Evolutionary conservation across 1,140 invertebrate genomes (phyloP).

Genomic region (Bathynomus jamesi): DNA sequence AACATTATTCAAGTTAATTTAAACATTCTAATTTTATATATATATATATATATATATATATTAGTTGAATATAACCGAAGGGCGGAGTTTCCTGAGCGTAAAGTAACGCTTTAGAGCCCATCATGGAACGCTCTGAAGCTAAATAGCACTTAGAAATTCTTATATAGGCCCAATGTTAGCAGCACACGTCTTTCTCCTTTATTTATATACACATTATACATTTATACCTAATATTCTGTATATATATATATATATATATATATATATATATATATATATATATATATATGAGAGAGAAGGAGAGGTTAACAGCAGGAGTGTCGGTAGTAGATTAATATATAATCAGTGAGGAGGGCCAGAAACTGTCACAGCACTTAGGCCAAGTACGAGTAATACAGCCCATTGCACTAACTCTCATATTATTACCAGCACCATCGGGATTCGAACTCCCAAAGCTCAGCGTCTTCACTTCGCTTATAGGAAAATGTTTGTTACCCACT

Average conservation of each 20-base stretch:
- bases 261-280: background rate
- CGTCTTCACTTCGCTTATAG: no score
- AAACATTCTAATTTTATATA: background rate
- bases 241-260: conserved; percentile 3
- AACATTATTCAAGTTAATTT: no score
- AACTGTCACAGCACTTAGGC: no score
- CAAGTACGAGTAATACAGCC: no score
- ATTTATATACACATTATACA: background rate
- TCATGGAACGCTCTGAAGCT: background rate
- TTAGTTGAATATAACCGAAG: background rate
- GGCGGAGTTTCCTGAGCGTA: background rate
- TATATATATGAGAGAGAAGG: background rate
- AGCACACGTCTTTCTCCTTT: background rate
- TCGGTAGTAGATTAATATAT: background rate
- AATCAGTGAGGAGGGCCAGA: background rate
- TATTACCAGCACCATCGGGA: no score
- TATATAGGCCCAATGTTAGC: background rate
- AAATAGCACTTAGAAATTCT: background rate
- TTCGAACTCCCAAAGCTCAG: no score
- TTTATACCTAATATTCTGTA: background rate
- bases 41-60: background rate
- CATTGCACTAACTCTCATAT: no score
- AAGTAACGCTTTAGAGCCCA: background rate
- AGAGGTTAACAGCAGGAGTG: background rate
- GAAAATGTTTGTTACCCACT: no score